phyloP scores from a whole-genome alignment of 1,140 invertebrate genomes.

The Bicyclus anynana region DNA sequence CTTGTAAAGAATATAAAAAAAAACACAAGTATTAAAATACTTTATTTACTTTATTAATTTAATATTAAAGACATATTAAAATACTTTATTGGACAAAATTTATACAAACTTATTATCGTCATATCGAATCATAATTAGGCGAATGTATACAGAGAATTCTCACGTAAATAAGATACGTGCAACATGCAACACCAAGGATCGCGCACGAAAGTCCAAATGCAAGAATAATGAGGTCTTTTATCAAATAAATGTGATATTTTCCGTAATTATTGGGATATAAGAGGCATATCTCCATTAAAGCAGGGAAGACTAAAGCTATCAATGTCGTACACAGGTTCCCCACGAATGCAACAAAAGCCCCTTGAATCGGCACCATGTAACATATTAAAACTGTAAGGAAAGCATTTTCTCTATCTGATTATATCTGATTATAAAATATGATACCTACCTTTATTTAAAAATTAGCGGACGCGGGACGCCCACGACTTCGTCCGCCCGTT shows the following conservation, averaged over 20 bases:
- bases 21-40: too few species aligned
- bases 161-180: constrained; percentile 40
- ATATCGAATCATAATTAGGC: constrained; percentile 21
- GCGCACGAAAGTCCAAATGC: constrained; percentile 29
- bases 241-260: constrained; percentile 33
- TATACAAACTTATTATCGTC: not conserved
- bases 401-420: not conserved
- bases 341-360: constrained; percentile 47
- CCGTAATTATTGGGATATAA: constrained; percentile 42
- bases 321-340: constrained; percentile 45
- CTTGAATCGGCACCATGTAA: constrained; percentile 49
- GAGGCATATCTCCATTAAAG: constrained; percentile 49
- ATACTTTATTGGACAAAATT: too few species aligned
- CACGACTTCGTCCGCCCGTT: too few species aligned
- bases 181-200: constrained; percentile 31
- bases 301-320: constrained; percentile 43
- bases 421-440: too few species aligned
- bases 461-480: too few species aligned
- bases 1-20: too few species aligned
- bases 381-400: constrained; percentile 44
- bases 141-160: constrained; percentile 25
- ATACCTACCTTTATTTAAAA: too few species aligned
- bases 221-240: constrained; percentile 42
- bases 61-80: too few species aligned
- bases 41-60: too few species aligned